Conservation (phyloP, 92 coral and sea anemone species). For the Parazoanthus atlanticus region DNA sequence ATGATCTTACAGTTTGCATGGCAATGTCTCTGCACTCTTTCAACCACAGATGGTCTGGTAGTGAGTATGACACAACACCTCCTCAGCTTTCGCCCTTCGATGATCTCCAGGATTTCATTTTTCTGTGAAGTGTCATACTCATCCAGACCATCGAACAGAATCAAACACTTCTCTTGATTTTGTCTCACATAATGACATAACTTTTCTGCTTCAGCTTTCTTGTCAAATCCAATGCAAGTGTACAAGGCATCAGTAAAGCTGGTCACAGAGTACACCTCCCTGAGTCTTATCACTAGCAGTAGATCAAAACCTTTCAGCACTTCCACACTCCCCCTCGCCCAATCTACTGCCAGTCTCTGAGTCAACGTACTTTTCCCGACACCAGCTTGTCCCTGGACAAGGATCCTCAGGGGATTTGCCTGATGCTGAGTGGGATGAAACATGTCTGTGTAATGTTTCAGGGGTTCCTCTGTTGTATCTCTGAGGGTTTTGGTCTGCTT, state of each 20-base stretch:
- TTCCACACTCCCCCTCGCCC: slow-evolving; percentile 24
- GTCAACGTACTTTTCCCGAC: slow-evolving; percentile 39
- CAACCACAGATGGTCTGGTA: too few species aligned
- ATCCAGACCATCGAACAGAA: slow-evolving; percentile 37
- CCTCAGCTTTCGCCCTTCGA: too few species aligned
- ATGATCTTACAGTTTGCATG: too few species aligned
- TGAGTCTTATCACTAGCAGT: slow-evolving; percentile 22
- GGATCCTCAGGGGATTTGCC: slow-evolving; percentile 12
- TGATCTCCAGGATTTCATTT: background rate
- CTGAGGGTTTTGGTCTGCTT: slow-evolving; percentile 1
- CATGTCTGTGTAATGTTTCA: slow-evolving; percentile 12
- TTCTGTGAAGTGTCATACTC: background rate
- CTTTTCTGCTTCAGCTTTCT: background rate
- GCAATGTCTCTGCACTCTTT: too few species aligned
- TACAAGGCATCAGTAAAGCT: background rate
- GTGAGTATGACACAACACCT: too few species aligned
- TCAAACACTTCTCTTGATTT: slow-evolving; percentile 36
- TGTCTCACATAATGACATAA: slow-evolving; percentile 14
- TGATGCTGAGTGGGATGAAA: background rate
- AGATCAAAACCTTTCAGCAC: slow-evolving; percentile 11
- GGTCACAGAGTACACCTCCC: slow-evolving; percentile 20
- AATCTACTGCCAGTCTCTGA: slow-evolving; percentile 44
- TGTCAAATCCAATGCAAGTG: slow-evolving; percentile 7
- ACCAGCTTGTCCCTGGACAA: slow-evolving; percentile 34
- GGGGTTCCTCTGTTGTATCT: background rate